A percentile compares a stretch with the other conserved stretches of the same genome.
Evolutionary conservation across 2,888 invertebrate species (phyloP).

Genomic region (Macrophya alboannulata): DNA sequence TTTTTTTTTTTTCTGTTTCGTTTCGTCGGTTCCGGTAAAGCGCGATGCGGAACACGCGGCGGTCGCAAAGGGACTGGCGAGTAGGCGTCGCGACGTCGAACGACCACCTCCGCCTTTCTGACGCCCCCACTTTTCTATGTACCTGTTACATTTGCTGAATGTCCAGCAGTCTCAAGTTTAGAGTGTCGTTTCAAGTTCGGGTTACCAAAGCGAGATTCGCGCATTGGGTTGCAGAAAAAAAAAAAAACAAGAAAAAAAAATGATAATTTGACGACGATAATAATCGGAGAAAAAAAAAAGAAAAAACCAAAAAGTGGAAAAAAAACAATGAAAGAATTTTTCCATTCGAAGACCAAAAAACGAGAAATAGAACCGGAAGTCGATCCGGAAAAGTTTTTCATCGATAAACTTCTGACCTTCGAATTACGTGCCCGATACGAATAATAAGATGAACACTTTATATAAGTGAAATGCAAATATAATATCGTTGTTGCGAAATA

Average conservation of each 20-base stretch:
- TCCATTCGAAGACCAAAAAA: no score
- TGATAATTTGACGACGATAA: no score
- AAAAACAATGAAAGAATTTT: no score
- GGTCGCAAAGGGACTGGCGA: slow-evolving; percentile 56
- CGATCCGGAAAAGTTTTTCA: no score
- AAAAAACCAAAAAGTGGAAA: no score
- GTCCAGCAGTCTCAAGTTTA: background rate
- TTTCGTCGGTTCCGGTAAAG: background rate
- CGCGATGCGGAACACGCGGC: slow-evolving; percentile 54
- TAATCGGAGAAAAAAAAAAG: no score
- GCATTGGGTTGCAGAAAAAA: no score
- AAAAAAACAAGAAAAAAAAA: no score
- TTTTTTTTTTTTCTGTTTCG: no score
- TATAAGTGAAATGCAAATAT: slow-evolving; percentile 15
- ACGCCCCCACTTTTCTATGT: slow-evolving; percentile 48
- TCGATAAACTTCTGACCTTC: background rate
- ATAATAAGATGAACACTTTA: background rate
- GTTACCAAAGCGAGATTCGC: no score
- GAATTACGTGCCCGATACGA: background rate
- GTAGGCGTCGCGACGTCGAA: slow-evolving; percentile 53
- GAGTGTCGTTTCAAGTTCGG: background rate
- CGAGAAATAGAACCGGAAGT: no score
- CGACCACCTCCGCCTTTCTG: slow-evolving; percentile 44
- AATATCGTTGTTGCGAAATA: slow-evolving; percentile 29
- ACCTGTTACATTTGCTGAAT: slow-evolving; percentile 50